Percentiles rank a stretch among this genome's conserved stretches.
Conservation (phyloP, 1,140 invertebrate genomes). For the Oncopodura yosiiana region DNA sequence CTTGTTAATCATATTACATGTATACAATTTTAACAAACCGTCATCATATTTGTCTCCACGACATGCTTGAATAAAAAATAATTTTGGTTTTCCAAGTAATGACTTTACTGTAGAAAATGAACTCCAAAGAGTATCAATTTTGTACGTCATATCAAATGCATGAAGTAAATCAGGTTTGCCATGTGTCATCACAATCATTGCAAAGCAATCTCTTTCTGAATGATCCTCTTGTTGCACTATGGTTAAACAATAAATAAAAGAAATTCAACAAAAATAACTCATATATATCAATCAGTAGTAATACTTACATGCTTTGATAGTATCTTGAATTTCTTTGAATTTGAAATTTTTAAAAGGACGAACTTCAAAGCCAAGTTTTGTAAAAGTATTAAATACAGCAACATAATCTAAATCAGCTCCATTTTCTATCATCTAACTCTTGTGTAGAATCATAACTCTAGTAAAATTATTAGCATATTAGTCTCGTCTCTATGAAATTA, state of each 20-base stretch:
- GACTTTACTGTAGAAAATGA: slow-evolving; percentile 45
- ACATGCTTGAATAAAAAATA: slow-evolving; percentile 44
- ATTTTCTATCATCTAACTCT: no score
- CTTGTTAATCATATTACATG: no score
- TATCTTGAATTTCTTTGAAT: not conserved
- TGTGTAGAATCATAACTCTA: no score
- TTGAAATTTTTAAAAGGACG: not conserved
- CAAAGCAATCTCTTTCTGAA: slow-evolving; percentile 41
- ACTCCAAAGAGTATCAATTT: slow-evolving; percentile 39
- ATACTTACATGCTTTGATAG: not conserved
- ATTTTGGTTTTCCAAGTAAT: slow-evolving; percentile 45
- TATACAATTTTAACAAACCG: no score
- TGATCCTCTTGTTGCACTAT: slow-evolving; percentile 39
- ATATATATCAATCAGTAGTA: not conserved
- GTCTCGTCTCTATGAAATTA: not conserved
- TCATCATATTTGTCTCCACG: slow-evolving; percentile 41
- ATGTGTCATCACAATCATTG: slow-evolving; percentile 45
- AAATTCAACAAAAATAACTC: not conserved
- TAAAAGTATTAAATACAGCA: not conserved
- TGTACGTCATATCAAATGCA: slow-evolving; percentile 41
- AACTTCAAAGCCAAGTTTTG: not conserved
- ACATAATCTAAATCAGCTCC: not conserved
- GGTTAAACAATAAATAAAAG: not conserved
- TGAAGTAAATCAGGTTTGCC: slow-evolving; percentile 45
- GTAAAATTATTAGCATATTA: no score